Base-by-base conservation (phyloP, 2,797 vertebrate genomes). In the Hydrolagus colliei region DNA sequence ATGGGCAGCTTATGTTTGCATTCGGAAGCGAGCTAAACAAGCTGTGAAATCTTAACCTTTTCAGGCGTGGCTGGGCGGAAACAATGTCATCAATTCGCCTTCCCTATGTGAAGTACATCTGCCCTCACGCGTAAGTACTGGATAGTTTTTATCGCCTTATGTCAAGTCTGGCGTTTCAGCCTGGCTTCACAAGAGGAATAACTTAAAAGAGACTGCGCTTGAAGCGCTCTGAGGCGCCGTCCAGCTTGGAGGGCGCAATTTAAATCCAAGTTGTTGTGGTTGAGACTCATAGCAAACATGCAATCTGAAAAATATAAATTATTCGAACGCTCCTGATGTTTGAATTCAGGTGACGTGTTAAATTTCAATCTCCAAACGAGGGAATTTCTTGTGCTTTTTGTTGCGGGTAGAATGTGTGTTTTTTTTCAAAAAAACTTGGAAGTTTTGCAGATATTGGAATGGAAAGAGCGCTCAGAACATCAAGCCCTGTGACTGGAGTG, bases 61-160 rank as follows among this genome's bases (percentile, higher is more conserved):
- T 87, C 92, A 99, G 98, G 89, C 96, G 98, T 88, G 97, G 96
- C 89, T 99, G 97, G 98, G 97, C 96, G 67, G 96, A 98, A 0
- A 88, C 94, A 85, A 89, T 99, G 90, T 94, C 92, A 61, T 91
- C 91, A 88, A 97, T 98, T 91, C 94, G 93, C 91, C 95, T 97
- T 88, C 96, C 97, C 89, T 94, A 98, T 0, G 93, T 99, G 91
- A 99, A 99, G 87, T 97, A 97, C 88, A 99, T 99, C 90, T 99
- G 97, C 89, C 98, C 98, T 89, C 95, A 98, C 6, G 97, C 98
- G 98, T 99, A 89, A 96, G 97, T 95, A 32, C 86, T 61, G 72
- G 76, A 4, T 73, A 18, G 16, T 27, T 73, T 27, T 73, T 18
- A 73, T 73, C 20, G 61, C 2, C 27, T 73, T 86, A 41, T 84